phyloP scores from a whole-genome alignment of 2,797 vertebrate genomes.

The Hippoglossus hippoglossus region DNA sequence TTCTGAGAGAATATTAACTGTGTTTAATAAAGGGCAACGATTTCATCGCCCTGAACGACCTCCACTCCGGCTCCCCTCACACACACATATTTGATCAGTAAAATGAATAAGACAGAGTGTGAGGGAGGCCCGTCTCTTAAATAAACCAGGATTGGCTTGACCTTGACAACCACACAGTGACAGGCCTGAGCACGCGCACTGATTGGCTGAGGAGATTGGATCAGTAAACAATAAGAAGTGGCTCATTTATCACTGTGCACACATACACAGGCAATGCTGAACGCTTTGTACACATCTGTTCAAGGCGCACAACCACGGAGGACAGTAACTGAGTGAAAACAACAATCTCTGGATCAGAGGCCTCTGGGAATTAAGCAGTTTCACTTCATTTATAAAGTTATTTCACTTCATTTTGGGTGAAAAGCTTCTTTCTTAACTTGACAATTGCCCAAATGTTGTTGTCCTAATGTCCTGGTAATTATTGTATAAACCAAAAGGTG shows the following conservation, averaged over 20 bases:
- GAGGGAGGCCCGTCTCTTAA: constrained; percentile 54
- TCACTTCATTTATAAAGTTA: too few relatives aligned
- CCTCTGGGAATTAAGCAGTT: too few relatives aligned
- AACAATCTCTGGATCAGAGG: too few relatives aligned
- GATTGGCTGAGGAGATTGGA: constrained; percentile 73
- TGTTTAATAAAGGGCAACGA: constrained; percentile 70
- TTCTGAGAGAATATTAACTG: constrained; percentile 74
- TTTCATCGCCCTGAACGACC: constrained; percentile 58
- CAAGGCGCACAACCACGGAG: constrained; percentile 5
- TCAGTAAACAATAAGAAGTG: constrained; percentile 69
- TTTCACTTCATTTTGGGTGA: too few relatives aligned
- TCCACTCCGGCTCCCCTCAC: constrained; percentile 17
- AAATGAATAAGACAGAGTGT: constrained; percentile 43
- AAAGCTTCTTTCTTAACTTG: too few relatives aligned
- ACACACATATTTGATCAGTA: constrained; percentile 30
- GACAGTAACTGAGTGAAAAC: too few relatives aligned
- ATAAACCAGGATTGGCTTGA: constrained; percentile 67
- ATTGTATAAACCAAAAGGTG: too few relatives aligned
- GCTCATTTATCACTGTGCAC: constrained; percentile 66
- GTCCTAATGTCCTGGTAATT: too few relatives aligned
- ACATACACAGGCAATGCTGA: constrained; percentile 43
- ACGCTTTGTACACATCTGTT: not conserved
- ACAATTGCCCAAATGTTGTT: too few relatives aligned
- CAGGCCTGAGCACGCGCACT: constrained; percentile 48
- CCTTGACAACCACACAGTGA: constrained; percentile 65